phyloP scores from a whole-genome alignment of 2,113 vertebrate species.

The Rafetus swinhoei region DNA sequence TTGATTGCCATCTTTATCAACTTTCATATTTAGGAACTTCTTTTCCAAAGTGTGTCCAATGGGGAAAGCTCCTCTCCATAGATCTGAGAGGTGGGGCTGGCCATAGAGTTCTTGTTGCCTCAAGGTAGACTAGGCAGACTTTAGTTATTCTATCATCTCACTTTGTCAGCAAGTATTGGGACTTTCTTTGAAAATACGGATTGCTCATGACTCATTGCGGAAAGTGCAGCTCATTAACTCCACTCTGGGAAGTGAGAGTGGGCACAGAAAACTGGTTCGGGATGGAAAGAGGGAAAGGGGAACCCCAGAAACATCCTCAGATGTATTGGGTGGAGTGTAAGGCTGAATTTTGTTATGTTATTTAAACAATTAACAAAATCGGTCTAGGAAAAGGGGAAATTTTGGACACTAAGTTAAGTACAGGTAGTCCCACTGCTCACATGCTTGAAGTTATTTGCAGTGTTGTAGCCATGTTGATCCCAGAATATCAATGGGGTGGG shows the following conservation, averaged over 20 bases:
- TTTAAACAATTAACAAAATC: background rate
- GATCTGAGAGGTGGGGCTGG: background rate
- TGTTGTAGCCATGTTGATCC: background rate
- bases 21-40: background rate
- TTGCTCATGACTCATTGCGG: background rate
- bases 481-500: background rate
- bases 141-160: background rate
- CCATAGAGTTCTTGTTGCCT: background rate
- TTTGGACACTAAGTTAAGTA: background rate
- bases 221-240: background rate
- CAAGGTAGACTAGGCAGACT: background rate
- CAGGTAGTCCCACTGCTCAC: background rate
- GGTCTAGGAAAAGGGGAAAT: background rate
- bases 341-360: background rate
- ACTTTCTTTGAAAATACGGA: background rate
- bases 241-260: background rate
- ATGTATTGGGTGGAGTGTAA: background rate
- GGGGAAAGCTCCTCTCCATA: background rate
- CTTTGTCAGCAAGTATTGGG: background rate
- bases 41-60: rapidly evolving
- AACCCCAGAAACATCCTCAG: background rate
- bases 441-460: background rate
- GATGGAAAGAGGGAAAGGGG: background rate
- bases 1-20: slow-evolving; percentile 14
- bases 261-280: background rate